These are phyloP conservation scores for Brienomyrus brachyistius DNA, from an alignment of 2,113 vertebrate species.

Conservation along the genomic window DNA sequence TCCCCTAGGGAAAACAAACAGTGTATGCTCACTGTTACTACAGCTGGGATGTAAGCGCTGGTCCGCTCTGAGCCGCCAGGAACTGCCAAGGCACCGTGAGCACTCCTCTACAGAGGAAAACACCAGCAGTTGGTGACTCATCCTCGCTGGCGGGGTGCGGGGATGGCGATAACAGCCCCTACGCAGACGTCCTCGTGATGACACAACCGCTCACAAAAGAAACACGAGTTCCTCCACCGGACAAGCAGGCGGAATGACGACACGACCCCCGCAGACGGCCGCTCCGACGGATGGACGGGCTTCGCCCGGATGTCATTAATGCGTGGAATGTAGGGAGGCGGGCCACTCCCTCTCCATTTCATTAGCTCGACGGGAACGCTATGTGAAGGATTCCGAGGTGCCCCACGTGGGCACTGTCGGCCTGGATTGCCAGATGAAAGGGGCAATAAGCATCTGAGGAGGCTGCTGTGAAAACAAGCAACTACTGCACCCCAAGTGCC, in stretches of 20 bases:
- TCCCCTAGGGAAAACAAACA: background rate
- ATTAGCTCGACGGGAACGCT: conserved; percentile 18
- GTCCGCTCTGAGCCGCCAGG: background rate
- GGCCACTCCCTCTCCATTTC: background rate
- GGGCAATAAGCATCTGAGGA: background rate
- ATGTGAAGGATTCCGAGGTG: conserved; percentile 24
- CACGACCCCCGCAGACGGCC: background rate
- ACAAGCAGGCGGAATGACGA: background rate
- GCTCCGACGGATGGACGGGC: background rate
- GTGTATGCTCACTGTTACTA: background rate
- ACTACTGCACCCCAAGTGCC: background rate
- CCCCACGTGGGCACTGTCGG: conserved; percentile 14
- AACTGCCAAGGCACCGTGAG: no score
- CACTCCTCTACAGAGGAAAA: background rate
- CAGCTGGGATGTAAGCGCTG: background rate
- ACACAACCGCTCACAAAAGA: conserved; percentile 1
- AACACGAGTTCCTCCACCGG: conserved; percentile 1
- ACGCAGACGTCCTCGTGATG: background rate
- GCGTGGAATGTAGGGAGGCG: conserved; percentile 21
- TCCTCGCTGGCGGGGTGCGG: background rate
- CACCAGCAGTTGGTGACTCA: background rate
- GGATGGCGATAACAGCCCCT: background rate
- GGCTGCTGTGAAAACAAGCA: background rate
- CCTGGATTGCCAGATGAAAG: background rate
- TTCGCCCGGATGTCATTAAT: background rate